These are phyloP conservation scores for Zapus hudsonius DNA, from an alignment of 2,113 vertebrate genomes.

Conservation along the genomic window DNA sequence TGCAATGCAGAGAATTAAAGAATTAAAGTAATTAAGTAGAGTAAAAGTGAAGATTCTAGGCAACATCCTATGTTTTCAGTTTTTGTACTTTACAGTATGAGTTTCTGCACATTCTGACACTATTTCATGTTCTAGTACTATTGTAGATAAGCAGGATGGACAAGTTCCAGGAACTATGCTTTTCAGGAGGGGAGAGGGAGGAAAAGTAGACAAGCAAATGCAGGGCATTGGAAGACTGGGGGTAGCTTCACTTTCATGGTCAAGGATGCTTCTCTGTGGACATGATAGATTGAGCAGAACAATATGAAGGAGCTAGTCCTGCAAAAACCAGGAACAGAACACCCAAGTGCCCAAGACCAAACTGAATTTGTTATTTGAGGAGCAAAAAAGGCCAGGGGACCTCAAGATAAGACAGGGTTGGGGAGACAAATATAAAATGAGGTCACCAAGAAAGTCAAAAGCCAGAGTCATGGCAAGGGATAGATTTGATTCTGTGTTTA, in stretches of 20 bases:
- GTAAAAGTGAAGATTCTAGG: background rate
- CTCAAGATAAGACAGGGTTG: background rate
- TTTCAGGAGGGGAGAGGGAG: background rate
- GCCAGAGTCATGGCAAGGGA: background rate
- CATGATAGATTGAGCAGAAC: background rate
- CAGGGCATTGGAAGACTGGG: background rate
- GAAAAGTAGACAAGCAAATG: background rate
- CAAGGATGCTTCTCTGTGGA: background rate
- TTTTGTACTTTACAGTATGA: background rate
- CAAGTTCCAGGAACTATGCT: background rate
- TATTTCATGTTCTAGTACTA: background rate
- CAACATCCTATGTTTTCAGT: background rate
- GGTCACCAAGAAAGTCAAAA: background rate
- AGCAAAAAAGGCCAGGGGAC: background rate
- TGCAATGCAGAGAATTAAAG: background rate
- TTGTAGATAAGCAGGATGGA: background rate
- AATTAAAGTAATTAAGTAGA: no score
- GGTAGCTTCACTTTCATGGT: background rate
- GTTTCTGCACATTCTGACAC: background rate
- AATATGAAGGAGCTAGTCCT: background rate
- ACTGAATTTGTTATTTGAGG: background rate
- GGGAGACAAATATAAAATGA: background rate
- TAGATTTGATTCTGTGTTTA: constrained; percentile 40
- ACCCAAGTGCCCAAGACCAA: background rate
- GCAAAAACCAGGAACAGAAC: background rate